These are phyloP conservation scores for Oryzias curvinotus DNA, from an alignment of 2,113 vertebrate genomes.

Conservation along the genomic window DNA sequence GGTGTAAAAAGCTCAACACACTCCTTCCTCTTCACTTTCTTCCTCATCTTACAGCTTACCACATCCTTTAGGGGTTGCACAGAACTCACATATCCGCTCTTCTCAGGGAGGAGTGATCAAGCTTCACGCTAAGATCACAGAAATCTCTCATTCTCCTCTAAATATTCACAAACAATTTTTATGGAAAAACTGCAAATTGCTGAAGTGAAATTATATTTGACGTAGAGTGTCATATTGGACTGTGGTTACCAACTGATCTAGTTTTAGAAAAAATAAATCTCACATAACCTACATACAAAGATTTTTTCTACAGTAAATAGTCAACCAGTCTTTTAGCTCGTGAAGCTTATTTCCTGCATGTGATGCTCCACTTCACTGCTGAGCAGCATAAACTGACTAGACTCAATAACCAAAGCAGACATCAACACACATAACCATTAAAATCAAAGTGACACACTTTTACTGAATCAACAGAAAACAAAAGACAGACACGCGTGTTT, in stretches of 20 bases:
- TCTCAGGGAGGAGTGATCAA: constrained; percentile 21
- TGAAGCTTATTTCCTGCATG: constrained; percentile 23
- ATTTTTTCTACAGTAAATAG: too few species aligned
- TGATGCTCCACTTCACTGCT: constrained; percentile 5
- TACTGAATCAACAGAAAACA: constrained; percentile 10
- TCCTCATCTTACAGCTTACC: constrained; percentile 70
- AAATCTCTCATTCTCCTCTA: neutral
- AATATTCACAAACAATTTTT: neutral
- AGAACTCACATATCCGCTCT: constrained; percentile 44
- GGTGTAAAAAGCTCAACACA: constrained; percentile 31
- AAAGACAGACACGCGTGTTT: constrained; percentile 41
- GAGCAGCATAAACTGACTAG: neutral
- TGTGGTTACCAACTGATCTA: neutral
- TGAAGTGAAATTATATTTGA: constrained; percentile 1
- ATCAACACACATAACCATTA: constrained; percentile 6
- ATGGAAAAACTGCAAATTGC: rapidly evolving
- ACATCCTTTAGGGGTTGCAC: constrained; percentile 76
- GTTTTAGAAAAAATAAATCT: neutral
- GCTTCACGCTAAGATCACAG: neutral
- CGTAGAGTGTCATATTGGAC: neutral
- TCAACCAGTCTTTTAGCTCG: too few species aligned
- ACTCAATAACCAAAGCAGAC: constrained; percentile 12
- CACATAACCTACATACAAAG: too few species aligned
- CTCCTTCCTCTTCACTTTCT: constrained; percentile 64
- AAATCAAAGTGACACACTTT: too few species aligned